phyloP scores from a whole-genome alignment of 1,140 invertebrate species.

The Venturia canescens region DNA sequence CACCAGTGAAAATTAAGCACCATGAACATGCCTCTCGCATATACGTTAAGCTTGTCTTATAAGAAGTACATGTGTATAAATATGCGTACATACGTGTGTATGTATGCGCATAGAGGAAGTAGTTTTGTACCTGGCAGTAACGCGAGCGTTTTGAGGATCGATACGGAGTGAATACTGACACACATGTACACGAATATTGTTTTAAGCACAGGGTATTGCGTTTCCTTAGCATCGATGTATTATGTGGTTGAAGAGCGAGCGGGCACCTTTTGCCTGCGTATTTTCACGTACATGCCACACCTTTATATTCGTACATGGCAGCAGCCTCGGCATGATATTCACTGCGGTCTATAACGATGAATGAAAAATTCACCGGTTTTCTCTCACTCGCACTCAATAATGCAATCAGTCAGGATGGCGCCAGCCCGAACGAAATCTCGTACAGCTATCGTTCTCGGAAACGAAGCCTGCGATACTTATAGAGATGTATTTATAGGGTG shows the following conservation, averaged over 20 bases:
- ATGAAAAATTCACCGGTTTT: slow-evolving; percentile 15
- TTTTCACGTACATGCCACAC: not conserved
- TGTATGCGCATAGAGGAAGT: not conserved
- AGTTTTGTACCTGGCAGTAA: not conserved
- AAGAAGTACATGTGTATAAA: too few relatives aligned
- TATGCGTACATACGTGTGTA: not conserved
- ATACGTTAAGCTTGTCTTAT: too few relatives aligned
- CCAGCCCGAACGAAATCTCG: slow-evolving; percentile 20
- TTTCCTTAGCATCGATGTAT: slow-evolving; percentile 12
- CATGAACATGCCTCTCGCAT: too few relatives aligned
- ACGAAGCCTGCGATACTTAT: not conserved
- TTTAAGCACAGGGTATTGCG: not conserved
- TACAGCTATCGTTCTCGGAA: not conserved
- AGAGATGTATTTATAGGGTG: not conserved
- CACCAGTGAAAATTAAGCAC: too few relatives aligned
- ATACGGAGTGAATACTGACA: not conserved
- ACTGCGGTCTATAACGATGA: not conserved
- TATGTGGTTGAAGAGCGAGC: not conserved
- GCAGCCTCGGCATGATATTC: not conserved
- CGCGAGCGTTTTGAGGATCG: not conserved
- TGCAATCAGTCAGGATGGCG: slow-evolving; percentile 18
- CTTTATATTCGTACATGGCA: too few relatives aligned
- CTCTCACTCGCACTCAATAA: slow-evolving; percentile 10
- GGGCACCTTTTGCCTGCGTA: not conserved
- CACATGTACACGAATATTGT: not conserved